Base-by-base conservation (phyloP, 2,888 invertebrate genomes). In the Yponomeuta sedellus region DNA sequence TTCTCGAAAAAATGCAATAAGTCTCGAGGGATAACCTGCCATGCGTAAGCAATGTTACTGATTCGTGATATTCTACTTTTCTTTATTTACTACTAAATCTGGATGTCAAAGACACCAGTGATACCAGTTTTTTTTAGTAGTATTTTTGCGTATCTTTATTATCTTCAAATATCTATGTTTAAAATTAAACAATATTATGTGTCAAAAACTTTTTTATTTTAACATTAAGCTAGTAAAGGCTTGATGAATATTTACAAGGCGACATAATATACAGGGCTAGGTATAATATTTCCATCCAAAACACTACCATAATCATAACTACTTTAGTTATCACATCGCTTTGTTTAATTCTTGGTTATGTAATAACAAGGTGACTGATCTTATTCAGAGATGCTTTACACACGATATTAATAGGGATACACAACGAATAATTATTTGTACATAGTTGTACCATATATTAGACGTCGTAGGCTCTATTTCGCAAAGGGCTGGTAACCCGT, bases 211-310 rank as follows among this genome's bases (percentile, higher is more conserved):
- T 88, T n/a, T 88, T 85, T 85, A 83, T 73, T 69, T 83, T 89
- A 76, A 91, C 90, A 89, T 86, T 86, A 90, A 66, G 75, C 80
- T 88, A 85, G 78, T 88, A 89, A 89, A 91, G 88, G 90, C 90
- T 86, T 86, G 83, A 81, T 86, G 85, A 83, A 81, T 90, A 91
- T 91, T 85, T 91, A 91, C 90, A 91, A 85, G 89, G 89, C 88
- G 87, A 88, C 78, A 87, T 66, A 57, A 52, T 64, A 86, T 85
- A 87, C 78, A 83, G 85, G 88, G 88, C 88, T 89, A 88, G 89
- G 88, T 89, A 89, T 85, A 88, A 88, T 88, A 90, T 85, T 68
- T 67, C 20, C 56, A 86, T 85, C 83, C 83, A 85, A 83, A 82
- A 19, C 80, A 83, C 74, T 77, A 66, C 78, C 83, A 83, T 73